These are phyloP conservation scores for Hycleus phaleratus DNA, from an alignment of 1,140 invertebrate species.

Conservation along the genomic window DNA sequence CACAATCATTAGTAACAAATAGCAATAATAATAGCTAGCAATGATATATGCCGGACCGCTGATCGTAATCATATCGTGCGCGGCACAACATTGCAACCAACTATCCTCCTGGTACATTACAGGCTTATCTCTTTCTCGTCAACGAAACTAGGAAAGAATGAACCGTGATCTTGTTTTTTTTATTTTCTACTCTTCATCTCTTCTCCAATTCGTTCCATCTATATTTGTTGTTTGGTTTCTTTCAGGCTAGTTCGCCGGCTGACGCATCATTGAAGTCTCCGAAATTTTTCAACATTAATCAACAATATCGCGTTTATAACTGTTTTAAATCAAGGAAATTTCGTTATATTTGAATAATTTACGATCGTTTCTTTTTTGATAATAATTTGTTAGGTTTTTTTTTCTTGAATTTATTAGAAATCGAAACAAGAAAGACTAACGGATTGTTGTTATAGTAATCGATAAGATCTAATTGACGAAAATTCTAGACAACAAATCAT, in stretches of 20 bases:
- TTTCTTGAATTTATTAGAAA: neutral
- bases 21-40: slow-evolving; percentile 40
- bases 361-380: too few relatives aligned
- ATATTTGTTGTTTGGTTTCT: neutral
- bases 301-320: too few relatives aligned
- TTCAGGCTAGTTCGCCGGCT: neutral
- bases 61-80: slow-evolving; percentile 35
- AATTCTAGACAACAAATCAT: too few relatives aligned
- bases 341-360: too few relatives aligned
- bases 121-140: too few relatives aligned
- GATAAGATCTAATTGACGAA: too few relatives aligned
- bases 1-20: slow-evolving; percentile 43
- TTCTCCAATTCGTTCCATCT: too few relatives aligned
- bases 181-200: too few relatives aligned
- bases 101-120: neutral
- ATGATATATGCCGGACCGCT: slow-evolving; percentile 38
- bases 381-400: neutral
- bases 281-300: neutral
- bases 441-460: neutral
- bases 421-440: neutral
- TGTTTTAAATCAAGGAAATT: too few relatives aligned
- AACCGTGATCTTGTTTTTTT: too few relatives aligned
- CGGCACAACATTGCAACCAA: neutral
- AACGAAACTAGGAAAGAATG: too few relatives aligned
- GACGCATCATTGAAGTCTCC: slow-evolving; percentile 9